These are phyloP conservation scores for Danio choprae DNA, from an alignment of 2,797 vertebrate species.

Conservation along the genomic window DNA sequence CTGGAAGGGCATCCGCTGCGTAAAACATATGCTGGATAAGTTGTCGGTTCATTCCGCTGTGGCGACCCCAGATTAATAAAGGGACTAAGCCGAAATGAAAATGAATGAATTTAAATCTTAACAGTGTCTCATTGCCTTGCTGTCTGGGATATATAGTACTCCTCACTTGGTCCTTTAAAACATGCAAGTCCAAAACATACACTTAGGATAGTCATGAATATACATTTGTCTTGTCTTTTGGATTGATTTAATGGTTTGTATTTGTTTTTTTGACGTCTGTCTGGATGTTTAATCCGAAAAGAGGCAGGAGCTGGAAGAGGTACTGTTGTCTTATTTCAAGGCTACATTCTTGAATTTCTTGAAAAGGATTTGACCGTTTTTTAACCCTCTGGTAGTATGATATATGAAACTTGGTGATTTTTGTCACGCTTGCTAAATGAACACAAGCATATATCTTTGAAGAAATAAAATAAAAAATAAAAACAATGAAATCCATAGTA, in stretches of 20 bases:
- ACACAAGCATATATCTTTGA: too few relatives aligned
- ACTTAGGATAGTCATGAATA: neutral
- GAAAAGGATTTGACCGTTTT: neutral
- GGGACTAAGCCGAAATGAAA: too few relatives aligned
- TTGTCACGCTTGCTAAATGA: neutral
- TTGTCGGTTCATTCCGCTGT: too few relatives aligned
- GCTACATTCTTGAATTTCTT: neutral
- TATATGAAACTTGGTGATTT: neutral
- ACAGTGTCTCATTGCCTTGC: neutral
- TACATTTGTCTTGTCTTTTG: neutral
- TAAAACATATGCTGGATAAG: too few relatives aligned
- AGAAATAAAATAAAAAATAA: too few relatives aligned
- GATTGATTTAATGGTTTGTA: neutral
- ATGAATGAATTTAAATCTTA: too few relatives aligned
- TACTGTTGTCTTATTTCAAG: conserved; percentile 7
- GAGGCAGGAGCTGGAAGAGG: conserved; percentile 63
- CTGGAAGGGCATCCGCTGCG: too few relatives aligned
- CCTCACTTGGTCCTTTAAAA: neutral
- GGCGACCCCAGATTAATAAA: too few relatives aligned
- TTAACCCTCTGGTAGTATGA: neutral
- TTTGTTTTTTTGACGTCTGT: neutral
- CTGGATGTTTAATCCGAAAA: conserved; percentile 45
- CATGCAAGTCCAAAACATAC: neutral
- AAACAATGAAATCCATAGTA: too few relatives aligned
- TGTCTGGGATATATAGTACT: neutral